phyloP scores from a whole-genome alignment of 2,113 vertebrate genomes.

The Neodontobutis hainanensis region DNA sequence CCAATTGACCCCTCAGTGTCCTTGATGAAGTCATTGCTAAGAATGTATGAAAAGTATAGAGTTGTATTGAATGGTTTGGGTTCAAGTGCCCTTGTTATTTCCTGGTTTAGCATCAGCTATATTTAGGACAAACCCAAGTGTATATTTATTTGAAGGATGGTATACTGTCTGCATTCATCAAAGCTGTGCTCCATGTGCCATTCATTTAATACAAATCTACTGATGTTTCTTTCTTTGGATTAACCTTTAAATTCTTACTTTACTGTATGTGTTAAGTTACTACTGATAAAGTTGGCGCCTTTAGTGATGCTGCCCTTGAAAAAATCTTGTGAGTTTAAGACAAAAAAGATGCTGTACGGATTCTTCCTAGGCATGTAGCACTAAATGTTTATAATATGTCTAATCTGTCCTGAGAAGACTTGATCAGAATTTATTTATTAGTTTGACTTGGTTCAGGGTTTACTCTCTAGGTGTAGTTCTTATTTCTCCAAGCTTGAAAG shows the following conservation, averaged over 20 bases:
- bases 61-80: slow-evolving; percentile 10
- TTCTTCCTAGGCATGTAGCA: slow-evolving; percentile 55
- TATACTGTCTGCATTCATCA: slow-evolving; percentile 7
- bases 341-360: slow-evolving; percentile 35
- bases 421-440: slow-evolving; percentile 85
- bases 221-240: slow-evolving; percentile 44
- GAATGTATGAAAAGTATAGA: slow-evolving; percentile 37
- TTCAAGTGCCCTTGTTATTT: slow-evolving; percentile 44
- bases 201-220: slow-evolving; percentile 34
- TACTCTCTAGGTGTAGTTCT: slow-evolving; percentile 68
- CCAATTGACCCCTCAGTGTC: slow-evolving; percentile 37
- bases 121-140: slow-evolving; percentile 20
- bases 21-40: slow-evolving; percentile 42
- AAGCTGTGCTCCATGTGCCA: slow-evolving; percentile 40
- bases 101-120: slow-evolving; percentile 30
- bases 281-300: slow-evolving; percentile 67
- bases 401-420: slow-evolving; percentile 84
- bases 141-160: slow-evolving; percentile 10
- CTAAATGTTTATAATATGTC: slow-evolving; percentile 74
- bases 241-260: slow-evolving; percentile 38
- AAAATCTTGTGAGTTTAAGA: slow-evolving; percentile 10
- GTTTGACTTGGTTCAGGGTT: slow-evolving; percentile 82
- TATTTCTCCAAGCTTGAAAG: slow-evolving; percentile 64
- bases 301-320: slow-evolving; percentile 24
- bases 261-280: slow-evolving; percentile 48